A percentile compares a stretch with the other conserved stretches of the same genome.
These are phyloP conservation scores for Equus quagga DNA, from an alignment of 2,113 vertebrate species.

Conservation along the genomic window DNA sequence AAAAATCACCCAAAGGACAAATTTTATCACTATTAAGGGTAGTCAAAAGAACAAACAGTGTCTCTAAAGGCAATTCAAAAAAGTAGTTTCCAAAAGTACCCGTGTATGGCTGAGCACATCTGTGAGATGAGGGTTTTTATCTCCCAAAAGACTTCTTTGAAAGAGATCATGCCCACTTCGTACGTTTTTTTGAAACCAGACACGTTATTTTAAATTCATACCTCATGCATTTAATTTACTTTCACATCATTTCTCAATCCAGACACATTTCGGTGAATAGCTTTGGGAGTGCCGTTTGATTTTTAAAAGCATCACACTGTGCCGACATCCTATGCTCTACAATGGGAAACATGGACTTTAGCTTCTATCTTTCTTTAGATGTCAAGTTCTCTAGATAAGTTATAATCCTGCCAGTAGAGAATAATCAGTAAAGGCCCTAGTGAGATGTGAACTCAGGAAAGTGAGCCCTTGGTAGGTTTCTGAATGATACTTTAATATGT, in stretches of 20 bases:
- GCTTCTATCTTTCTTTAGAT: conserved; percentile 39
- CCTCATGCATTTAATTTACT: neutral
- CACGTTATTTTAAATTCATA: neutral
- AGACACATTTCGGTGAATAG: neutral
- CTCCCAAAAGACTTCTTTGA: neutral
- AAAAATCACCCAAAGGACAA: neutral
- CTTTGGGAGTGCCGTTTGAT: neutral
- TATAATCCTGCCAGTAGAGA: neutral
- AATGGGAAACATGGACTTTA: neutral
- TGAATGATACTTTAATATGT: neutral
- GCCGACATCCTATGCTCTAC: neutral
- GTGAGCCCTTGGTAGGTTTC: neutral
- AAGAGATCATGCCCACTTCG: neutral
- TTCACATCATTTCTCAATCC: neutral
- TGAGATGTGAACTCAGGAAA: neutral
- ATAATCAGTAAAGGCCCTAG: neutral
- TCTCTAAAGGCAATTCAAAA: neutral
- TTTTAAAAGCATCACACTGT: neutral
- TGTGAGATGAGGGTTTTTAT: neutral
- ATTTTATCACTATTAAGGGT: neutral
- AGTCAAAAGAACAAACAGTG: neutral
- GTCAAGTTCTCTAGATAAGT: neutral
- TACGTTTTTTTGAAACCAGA: neutral
- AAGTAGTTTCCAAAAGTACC: neutral
- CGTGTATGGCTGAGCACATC: neutral